phyloP scores from a whole-genome alignment of 2,797 vertebrate species.

The Chelonia mydas region DNA sequence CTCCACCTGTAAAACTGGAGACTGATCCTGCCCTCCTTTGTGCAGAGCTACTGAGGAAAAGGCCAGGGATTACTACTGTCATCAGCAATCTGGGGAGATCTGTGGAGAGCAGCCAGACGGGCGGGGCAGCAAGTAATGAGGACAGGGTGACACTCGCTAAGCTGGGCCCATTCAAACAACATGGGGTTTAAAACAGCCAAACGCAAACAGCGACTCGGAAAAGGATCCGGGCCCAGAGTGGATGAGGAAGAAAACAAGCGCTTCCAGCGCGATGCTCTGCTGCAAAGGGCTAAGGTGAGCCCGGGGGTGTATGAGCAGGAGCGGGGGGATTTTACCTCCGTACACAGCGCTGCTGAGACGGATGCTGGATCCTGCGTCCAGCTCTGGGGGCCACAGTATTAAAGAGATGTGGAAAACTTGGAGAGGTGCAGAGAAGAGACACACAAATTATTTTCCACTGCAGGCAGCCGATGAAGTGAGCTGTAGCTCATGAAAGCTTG shows the following conservation, averaged over 20 bases:
- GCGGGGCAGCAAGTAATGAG: rapidly evolving
- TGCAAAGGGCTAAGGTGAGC: neutral
- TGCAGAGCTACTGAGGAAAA: conserved; percentile 2
- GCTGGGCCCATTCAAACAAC: neutral
- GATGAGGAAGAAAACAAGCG: no score
- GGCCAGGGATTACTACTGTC: neutral
- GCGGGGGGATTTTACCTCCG: rapidly evolving
- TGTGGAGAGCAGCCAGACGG: neutral
- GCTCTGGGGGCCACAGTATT: no score
- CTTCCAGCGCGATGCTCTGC: rapidly evolving
- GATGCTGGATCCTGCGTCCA: no score
- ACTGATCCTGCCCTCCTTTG: neutral
- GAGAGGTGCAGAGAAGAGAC: neutral
- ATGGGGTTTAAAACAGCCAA: neutral
- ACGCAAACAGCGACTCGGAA: neutral
- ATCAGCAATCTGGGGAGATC: rapidly evolving
- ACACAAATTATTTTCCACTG: neutral
- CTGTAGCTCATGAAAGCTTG: no score
- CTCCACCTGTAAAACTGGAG: neutral
- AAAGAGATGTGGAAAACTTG: rapidly evolving
- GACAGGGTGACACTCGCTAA: rapidly evolving
- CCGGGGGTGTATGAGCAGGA: neutral
- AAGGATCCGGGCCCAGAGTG: no score
- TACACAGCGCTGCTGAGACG: no score
- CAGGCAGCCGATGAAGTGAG: no score